These are phyloP conservation scores for Batillaria attramentaria DNA, from an alignment of 1,140 invertebrate species.

Conservation along the genomic window DNA sequence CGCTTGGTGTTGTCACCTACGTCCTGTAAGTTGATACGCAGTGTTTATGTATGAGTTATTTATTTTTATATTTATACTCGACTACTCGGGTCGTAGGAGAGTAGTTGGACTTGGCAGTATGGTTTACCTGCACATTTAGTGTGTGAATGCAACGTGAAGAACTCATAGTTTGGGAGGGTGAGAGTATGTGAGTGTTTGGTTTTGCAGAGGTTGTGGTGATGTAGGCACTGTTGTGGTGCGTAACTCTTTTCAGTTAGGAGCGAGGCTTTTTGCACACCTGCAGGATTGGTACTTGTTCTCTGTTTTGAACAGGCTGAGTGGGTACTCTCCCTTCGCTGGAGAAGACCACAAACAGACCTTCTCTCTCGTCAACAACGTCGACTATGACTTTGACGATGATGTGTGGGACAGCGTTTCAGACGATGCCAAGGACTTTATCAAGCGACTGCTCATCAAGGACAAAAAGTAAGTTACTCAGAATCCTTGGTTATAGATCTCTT, in stretches of 20 bases:
- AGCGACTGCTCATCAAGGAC: constrained; percentile 90
- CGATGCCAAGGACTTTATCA: constrained; percentile 98
- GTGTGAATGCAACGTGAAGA: too few species aligned
- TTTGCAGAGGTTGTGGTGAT: too few species aligned
- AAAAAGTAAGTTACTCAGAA: constrained; percentile 34
- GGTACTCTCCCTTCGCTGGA: constrained; percentile 97
- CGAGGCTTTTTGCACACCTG: too few species aligned
- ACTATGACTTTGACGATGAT: constrained; percentile 98
- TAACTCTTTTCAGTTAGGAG: too few species aligned
- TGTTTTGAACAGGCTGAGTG: constrained; percentile 91
- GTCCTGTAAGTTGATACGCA: constrained; percentile 85
- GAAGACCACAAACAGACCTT: constrained; percentile 98
- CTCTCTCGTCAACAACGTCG: constrained; percentile 97
- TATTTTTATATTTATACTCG: not conserved
- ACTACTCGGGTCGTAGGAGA: not conserved
- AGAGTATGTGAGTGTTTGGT: too few species aligned
- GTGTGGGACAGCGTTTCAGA: constrained; percentile 92
- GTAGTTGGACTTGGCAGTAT: too few species aligned
- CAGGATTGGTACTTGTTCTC: too few species aligned
- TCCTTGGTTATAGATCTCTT: too few species aligned
- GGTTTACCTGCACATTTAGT: too few species aligned
- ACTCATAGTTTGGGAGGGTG: too few species aligned
- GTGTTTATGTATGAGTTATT: not conserved
- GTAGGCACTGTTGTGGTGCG: too few species aligned
- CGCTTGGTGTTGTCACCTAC: constrained; percentile 95